Conservation (phyloP, 2,888 invertebrate species). For the Troides aeacus region DNA sequence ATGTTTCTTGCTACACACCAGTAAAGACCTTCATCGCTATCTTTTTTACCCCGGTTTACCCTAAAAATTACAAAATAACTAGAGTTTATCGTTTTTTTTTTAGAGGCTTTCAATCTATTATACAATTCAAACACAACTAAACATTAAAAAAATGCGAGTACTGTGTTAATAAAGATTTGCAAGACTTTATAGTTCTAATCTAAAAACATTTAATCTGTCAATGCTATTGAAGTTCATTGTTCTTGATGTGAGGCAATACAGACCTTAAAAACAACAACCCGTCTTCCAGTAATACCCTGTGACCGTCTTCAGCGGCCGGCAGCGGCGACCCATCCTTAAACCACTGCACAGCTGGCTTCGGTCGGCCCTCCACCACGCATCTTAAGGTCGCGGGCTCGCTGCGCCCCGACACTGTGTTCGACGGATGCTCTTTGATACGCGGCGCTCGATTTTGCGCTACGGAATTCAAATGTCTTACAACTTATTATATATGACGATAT, state of each 20-base stretch:
- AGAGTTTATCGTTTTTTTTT: not conserved
- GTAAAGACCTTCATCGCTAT: constrained; percentile 96
- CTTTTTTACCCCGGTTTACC: constrained; percentile 96
- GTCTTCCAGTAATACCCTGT: constrained; percentile 94
- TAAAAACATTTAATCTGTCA: too few species aligned
- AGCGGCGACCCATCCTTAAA: constrained; percentile 92
- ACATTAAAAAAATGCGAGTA: too few species aligned
- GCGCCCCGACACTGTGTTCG: constrained; percentile 96
- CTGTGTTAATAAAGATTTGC: too few species aligned
- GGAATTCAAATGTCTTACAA: not conserved
- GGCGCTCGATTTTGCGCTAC: constrained; percentile 93
- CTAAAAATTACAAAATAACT: constrained; percentile 52
- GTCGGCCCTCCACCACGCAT: constrained; percentile 97
- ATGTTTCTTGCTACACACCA: constrained; percentile 97
- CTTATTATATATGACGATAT: not conserved
- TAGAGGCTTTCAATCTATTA: not conserved
- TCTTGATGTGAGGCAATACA: too few species aligned
- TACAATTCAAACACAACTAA: not conserved
- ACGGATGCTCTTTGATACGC: constrained; percentile 97
- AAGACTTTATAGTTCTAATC: too few species aligned
- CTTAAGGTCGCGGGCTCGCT: constrained; percentile 98
- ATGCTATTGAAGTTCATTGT: too few species aligned
- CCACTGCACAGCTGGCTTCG: constrained; percentile 95
- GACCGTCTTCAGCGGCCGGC: constrained; percentile 90
- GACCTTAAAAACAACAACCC: constrained; percentile 93